Evolutionary conservation across 2,888 invertebrate genomes (phyloP), one percentile per base, ranked within the genome.

Genomic region (Crematogaster levior): DNA sequence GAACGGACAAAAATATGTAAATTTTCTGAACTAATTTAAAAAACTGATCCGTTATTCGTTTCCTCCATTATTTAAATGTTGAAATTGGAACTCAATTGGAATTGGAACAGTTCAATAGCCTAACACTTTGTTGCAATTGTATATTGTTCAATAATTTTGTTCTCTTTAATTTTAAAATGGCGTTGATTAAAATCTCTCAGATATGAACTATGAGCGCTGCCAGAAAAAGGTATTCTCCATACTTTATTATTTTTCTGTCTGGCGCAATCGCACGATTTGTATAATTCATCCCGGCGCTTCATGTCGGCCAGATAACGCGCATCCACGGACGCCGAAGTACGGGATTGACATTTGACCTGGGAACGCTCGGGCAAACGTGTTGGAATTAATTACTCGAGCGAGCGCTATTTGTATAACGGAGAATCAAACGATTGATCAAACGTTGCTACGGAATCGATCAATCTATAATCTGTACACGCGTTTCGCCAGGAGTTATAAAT

Each of bases 381-480:
- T 86, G 72, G 83, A 88, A 88, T 88, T 88, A 86, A 88, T 88
- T 88, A 86, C 77, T 81, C 58, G 63, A 12, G 48, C 60, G 34
- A 40, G 60, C 77, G 80, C 43, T 79, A 66, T 81, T 61, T 75
- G 77, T 60, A 65, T 53, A 63, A 63, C 81, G 83, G 77, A 48
- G 84, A 84, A 86, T 86, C 86, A 73, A 63, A 84, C 74, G 88
- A 87, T 87, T 84, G 88, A 87, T 87, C 84, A 86, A 88, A 84
- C 81, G 82, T 75, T 86, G 86, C 86, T 86, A 84, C 88, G 81
- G 81, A 80, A 88, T 86, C 88, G 61, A 88, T 88, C 88, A 86
- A 86, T 86, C 86, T 81, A 84, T 84, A 85, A 88, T 65, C 74
- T 65, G 79, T 75, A 73, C 72, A 37, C 58, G 58, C 80, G 82